Percentiles rank a stretch among this genome's conserved stretches.
Evolutionary conservation across 23 tunicate genomes (phyloP).

Genomic region (Styela clava): DNA sequence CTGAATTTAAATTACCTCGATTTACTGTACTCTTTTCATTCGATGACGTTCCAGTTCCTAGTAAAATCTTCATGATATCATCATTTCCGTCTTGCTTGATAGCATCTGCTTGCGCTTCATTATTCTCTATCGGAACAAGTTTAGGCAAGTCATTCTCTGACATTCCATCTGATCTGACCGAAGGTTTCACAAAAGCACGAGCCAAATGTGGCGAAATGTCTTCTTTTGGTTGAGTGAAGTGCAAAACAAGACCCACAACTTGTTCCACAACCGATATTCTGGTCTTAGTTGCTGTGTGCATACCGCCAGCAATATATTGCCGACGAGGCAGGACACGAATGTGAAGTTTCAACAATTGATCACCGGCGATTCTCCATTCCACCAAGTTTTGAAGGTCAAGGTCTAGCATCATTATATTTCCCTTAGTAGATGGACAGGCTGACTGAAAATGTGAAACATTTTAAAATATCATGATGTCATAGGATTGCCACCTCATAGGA

Average conservation of each 20-base stretch:
- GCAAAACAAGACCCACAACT: slow-evolving; percentile 6
- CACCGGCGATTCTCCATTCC: background rate
- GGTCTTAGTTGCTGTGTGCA: background rate
- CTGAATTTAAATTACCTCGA: too few relatives aligned
- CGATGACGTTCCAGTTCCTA: background rate
- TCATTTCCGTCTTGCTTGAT: background rate
- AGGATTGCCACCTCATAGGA: too few relatives aligned
- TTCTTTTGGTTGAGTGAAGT: background rate
- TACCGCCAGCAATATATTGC: background rate
- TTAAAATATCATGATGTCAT: background rate
- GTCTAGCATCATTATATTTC: background rate
- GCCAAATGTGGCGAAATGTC: background rate
- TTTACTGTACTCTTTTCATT: too few relatives aligned
- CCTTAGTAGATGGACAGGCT: background rate
- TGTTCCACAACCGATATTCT: background rate
- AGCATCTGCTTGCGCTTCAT: background rate
- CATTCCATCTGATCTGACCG: too few relatives aligned
- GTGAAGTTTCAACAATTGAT: background rate
- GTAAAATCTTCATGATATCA: background rate
- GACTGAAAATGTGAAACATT: slow-evolving; percentile 6
- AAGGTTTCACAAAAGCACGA: background rate
- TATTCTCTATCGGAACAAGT: background rate
- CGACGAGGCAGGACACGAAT: slow-evolving; percentile 4
- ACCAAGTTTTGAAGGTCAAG: background rate
- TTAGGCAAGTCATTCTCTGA: too few relatives aligned